Conservation (phyloP, 2,888 invertebrate genomes). For the Ornithoptera alexandrae region DNA sequence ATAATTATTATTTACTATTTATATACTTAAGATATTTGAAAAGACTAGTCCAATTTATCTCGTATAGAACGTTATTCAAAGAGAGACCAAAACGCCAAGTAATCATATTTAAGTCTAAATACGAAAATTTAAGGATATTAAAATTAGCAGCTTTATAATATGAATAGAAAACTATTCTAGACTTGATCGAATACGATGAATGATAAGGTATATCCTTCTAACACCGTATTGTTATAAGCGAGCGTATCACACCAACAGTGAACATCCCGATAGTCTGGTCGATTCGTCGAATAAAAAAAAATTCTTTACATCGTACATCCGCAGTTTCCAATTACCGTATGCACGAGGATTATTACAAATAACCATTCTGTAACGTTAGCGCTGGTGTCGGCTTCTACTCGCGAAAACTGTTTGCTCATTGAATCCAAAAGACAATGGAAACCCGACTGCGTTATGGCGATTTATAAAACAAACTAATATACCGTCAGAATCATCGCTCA, state of each 20-base stretch:
- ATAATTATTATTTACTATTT: no score
- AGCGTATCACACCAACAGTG: neutral
- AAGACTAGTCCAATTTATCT: no score
- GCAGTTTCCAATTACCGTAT: neutral
- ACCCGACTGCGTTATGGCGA: neutral
- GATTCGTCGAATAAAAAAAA: neutral
- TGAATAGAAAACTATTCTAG: no score
- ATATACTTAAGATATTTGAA: no score
- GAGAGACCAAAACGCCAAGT: no score
- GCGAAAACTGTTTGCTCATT: constrained; percentile 19
- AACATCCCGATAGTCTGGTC: neutral
- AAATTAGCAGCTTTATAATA: no score
- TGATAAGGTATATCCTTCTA: no score
- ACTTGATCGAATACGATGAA: no score
- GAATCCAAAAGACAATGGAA: constrained; percentile 25
- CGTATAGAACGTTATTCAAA: no score
- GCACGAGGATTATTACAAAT: constrained; percentile 16
- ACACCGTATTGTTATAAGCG: no score
- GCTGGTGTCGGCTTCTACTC: constrained; percentile 22
- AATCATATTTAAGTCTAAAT: no score
- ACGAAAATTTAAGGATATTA: no score
- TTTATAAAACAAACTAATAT: constrained; percentile 2
- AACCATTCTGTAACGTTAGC: constrained; percentile 10
- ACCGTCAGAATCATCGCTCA: neutral
- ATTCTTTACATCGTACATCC: neutral